A percentile compares a stretch with the other conserved stretches of the same genome.
phyloP scores from a whole-genome alignment of 2,888 invertebrate genomes.

The Serrognathus titanus region DNA sequence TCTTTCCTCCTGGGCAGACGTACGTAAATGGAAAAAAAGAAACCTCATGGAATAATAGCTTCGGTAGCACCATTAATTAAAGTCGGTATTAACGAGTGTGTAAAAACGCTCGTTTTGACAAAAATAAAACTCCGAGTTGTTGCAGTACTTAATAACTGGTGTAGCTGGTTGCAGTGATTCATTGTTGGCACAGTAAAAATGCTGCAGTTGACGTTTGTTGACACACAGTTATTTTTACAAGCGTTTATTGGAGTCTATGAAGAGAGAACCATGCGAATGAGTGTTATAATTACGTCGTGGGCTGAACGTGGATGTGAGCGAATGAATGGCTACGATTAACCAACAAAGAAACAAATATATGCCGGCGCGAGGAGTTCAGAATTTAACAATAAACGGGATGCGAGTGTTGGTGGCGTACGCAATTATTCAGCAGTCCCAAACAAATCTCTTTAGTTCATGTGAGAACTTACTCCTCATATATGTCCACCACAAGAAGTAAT shows the following conservation, averaged over 20 bases:
- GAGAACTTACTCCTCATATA: background rate
- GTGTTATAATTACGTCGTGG: conserved; percentile 1
- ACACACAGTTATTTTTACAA: conserved; percentile 7
- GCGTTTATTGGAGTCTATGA: background rate
- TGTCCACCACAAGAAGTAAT: conserved; percentile 2
- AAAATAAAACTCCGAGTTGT: too few species aligned
- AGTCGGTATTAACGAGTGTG: too few species aligned
- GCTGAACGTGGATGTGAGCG: conserved; percentile 5
- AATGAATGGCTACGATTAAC: conserved; percentile 6
- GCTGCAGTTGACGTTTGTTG: conserved; percentile 12
- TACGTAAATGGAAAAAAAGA: too few species aligned
- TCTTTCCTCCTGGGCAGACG: too few species aligned
- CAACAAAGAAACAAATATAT: conserved; percentile 9
- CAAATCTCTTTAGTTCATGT: conserved; percentile 4
- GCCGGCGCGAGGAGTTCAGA: conserved; percentile 4
- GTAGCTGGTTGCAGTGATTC: too few species aligned
- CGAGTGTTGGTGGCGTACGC: conserved; percentile 14
- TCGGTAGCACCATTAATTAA: too few species aligned
- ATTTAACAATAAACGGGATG: conserved; percentile 15
- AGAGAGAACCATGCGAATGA: background rate
- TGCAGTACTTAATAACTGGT: too few species aligned
- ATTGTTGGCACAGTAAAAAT: conserved; percentile 1
- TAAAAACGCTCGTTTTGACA: too few species aligned
- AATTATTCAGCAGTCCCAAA: conserved; percentile 25
- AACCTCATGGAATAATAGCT: too few species aligned